A percentile compares a stretch with the other conserved stretches of the same genome.
These are phyloP conservation scores for Dyspetes luteomarginatus DNA, from an alignment of 2,888 invertebrate genomes.

Conservation along the genomic window DNA sequence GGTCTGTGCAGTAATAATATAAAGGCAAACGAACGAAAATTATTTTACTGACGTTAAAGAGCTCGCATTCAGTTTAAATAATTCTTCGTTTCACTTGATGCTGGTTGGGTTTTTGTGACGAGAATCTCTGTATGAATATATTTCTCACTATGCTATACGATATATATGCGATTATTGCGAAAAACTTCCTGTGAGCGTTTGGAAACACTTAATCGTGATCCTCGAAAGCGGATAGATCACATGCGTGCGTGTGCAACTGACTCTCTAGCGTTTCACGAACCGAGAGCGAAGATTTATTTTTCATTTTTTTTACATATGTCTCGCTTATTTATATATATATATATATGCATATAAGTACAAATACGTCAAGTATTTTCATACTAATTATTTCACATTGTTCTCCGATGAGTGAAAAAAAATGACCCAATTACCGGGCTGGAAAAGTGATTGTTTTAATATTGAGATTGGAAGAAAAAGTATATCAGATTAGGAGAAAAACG, in stretches of 20 bases:
- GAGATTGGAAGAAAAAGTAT: too few relatives aligned
- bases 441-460: too few relatives aligned
- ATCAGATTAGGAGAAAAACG: too few relatives aligned
- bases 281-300: constrained; percentile 76
- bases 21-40: too few relatives aligned
- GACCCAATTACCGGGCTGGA: too few relatives aligned
- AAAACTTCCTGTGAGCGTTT: constrained; percentile 59
- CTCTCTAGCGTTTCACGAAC: constrained; percentile 74
- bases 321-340: background rate
- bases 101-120: too few relatives aligned
- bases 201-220: constrained; percentile 60
- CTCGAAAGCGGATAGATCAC: constrained; percentile 56
- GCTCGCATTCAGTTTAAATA: too few relatives aligned
- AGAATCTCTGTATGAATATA: constrained; percentile 17
- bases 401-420: background rate
- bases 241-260: constrained; percentile 62
- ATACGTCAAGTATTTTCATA: constrained; percentile 68
- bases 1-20: background rate
- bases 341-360: background rate
- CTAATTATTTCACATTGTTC: background rate
- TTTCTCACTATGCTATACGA: constrained; percentile 19
- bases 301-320: background rate
- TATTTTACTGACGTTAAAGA: too few relatives aligned
- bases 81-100: too few relatives aligned
- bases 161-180: constrained; percentile 44